Evolutionary conservation across 2,113 vertebrate genomes (phyloP).

Genomic region (Heterotis niloticus): DNA sequence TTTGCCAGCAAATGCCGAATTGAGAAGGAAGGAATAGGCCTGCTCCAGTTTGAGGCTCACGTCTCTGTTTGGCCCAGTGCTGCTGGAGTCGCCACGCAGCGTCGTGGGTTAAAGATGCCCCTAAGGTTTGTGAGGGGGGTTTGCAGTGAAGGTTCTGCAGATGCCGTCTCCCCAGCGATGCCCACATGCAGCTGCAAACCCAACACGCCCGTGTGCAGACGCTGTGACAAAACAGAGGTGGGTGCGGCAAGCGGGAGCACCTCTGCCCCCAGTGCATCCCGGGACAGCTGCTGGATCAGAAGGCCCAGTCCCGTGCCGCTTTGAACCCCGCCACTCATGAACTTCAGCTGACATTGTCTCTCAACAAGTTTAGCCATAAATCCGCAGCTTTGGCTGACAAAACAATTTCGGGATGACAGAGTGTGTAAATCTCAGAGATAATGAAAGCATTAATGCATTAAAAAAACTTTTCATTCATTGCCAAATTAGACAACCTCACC

Average conservation of each 20-base stretch:
- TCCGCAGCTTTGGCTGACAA: constrained; percentile 10
- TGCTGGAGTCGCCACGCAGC: neutral
- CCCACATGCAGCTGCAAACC: no score
- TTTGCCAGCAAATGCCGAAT: neutral
- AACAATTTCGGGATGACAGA: constrained; percentile 13
- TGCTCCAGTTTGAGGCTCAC: neutral
- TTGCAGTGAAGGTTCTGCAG: no score
- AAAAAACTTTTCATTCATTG: constrained; percentile 24
- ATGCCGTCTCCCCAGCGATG: no score
- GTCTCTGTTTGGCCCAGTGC: neutral
- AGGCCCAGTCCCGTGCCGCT: neutral
- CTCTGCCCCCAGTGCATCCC: neutral
- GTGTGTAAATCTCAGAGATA: constrained; percentile 19
- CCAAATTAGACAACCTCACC: constrained; percentile 28
- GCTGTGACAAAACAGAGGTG: neutral
- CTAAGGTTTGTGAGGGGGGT: no score
- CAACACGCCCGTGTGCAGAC: neutral
- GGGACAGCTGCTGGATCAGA: constrained; percentile 11
- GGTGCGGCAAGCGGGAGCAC: neutral
- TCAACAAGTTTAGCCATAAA: constrained; percentile 21
- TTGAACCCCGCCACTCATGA: constrained; percentile 4
- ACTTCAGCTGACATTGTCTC: constrained; percentile 5
- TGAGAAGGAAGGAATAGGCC: neutral
- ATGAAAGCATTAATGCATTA: constrained; percentile 7
- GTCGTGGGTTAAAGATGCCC: no score